These are phyloP conservation scores for Apeira syringaria DNA, from an alignment of 2,888 invertebrate genomes.

Conservation along the genomic window DNA sequence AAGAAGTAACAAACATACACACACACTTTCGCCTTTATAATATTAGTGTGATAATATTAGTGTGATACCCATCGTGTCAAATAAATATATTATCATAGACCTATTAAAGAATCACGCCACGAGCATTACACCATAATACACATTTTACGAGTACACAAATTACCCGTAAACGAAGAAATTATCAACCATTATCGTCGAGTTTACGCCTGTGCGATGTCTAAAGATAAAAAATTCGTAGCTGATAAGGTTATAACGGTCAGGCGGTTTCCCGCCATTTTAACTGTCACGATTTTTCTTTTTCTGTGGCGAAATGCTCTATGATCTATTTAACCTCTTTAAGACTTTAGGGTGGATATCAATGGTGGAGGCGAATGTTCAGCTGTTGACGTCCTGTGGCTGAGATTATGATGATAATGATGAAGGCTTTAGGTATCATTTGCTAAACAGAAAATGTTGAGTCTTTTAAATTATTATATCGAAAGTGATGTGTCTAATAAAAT, in stretches of 20 bases:
- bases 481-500: too few species aligned
- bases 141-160: conserved; percentile 32
- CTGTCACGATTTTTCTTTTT: conserved; percentile 58
- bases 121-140: conserved; percentile 20
- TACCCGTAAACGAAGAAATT: conserved; percentile 44
- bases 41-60: too few species aligned
- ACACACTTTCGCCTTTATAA: too few species aligned
- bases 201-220: conserved; percentile 55
- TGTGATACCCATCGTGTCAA: conserved; percentile 11
- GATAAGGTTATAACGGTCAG: conserved; percentile 63
- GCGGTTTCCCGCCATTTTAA: conserved; percentile 60
- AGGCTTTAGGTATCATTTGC: too few species aligned
- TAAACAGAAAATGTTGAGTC: too few species aligned
- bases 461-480: too few species aligned
- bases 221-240: conserved; percentile 52
- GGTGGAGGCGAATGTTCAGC: too few species aligned
- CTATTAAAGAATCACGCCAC: conserved; percentile 21
- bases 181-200: conserved; percentile 52
- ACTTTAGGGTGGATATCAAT: too few species aligned
- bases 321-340: too few species aligned
- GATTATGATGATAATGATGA: too few species aligned
- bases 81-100: conserved; percentile 17
- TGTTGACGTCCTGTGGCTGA: too few species aligned
- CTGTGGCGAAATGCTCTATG: conserved; percentile 49
- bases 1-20: too few species aligned